phyloP scores from a whole-genome alignment of 2,113 vertebrate species.

The Hydrochoerus hydrochaeris region DNA sequence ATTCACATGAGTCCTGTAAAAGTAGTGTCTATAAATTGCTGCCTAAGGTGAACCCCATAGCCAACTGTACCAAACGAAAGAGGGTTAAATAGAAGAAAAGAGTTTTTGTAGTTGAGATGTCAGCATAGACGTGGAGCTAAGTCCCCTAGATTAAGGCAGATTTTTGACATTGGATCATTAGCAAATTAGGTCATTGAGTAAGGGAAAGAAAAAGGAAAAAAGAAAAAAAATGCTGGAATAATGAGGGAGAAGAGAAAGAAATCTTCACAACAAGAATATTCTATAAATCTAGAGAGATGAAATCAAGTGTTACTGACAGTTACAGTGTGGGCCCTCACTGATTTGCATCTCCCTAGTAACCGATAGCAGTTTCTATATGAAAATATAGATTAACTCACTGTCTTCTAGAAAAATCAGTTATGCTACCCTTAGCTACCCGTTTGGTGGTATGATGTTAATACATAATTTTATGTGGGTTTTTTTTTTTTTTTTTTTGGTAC shows the following conservation, averaged over 20 bases:
- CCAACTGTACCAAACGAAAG: not conserved
- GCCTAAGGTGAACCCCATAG: not conserved
- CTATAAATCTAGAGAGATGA: not conserved
- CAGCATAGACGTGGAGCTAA: not conserved
- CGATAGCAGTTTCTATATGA: constrained; percentile 29
- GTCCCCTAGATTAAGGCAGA: not conserved
- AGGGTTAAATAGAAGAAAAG: not conserved
- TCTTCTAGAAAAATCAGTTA: not conserved
- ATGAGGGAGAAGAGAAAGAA: not conserved
- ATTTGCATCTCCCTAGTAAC: not conserved
- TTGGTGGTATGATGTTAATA: constrained; percentile 2
- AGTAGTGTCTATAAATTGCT: not conserved
- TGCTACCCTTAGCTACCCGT: not conserved
- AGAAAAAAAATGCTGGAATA: constrained; percentile 12
- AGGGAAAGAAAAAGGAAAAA: not conserved
- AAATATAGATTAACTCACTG: not conserved
- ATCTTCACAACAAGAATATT: not conserved
- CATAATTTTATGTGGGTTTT: not conserved
- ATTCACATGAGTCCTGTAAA: constrained; percentile 1
- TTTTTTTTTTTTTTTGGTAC: not conserved
- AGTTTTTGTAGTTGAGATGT: not conserved
- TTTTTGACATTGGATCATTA: not conserved
- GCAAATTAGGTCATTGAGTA: not conserved
- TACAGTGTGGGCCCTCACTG: not conserved
- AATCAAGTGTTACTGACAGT: constrained; percentile 11